Conservation (phyloP, 2,113 vertebrate species). For the Stigmatopora nigra region DNA sequence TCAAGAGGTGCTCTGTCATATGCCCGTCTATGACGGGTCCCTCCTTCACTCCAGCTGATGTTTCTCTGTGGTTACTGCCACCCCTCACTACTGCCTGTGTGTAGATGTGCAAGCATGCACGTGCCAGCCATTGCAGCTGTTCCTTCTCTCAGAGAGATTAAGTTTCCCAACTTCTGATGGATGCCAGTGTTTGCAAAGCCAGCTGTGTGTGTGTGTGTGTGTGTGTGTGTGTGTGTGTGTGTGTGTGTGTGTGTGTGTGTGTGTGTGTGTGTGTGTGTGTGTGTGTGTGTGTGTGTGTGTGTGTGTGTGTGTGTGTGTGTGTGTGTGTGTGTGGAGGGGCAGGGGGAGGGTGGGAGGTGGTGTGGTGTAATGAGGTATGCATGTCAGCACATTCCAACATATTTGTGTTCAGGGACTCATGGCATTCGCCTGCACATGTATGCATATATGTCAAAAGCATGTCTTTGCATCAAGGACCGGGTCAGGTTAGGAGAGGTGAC, state of each 20-base stretch:
- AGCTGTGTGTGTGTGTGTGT: constrained; percentile 29
- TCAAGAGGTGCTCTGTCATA: constrained; percentile 55
- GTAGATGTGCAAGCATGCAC: neutral
- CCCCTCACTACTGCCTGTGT: neutral
- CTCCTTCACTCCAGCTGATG: constrained; percentile 49
- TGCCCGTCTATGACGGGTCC: constrained; percentile 37
- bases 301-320: constrained; percentile 15
- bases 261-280: constrained; percentile 15
- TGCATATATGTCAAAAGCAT: constrained; percentile 18
- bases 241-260: constrained; percentile 6
- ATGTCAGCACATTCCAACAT: constrained; percentile 43
- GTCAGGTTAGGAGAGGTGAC: constrained; percentile 42
- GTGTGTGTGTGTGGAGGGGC: constrained; percentile 1
- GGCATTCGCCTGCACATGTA: constrained; percentile 1
- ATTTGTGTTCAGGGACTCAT: constrained; percentile 6
- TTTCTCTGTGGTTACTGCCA: constrained; percentile 10
- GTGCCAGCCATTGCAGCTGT: constrained; percentile 56
- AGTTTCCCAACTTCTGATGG: constrained; percentile 64
- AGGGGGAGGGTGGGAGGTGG: neutral
- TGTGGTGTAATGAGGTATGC: neutral
- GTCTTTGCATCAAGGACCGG: constrained; percentile 24
- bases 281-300: constrained; percentile 18
- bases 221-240: constrained; percentile 16
- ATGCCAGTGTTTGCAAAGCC: constrained; percentile 57
- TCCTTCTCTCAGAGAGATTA: constrained; percentile 56